Evolutionary conservation across 2,888 invertebrate species (phyloP), one percentile per base, ranked within the genome.

Genomic region (Odontothrips loti): DNA sequence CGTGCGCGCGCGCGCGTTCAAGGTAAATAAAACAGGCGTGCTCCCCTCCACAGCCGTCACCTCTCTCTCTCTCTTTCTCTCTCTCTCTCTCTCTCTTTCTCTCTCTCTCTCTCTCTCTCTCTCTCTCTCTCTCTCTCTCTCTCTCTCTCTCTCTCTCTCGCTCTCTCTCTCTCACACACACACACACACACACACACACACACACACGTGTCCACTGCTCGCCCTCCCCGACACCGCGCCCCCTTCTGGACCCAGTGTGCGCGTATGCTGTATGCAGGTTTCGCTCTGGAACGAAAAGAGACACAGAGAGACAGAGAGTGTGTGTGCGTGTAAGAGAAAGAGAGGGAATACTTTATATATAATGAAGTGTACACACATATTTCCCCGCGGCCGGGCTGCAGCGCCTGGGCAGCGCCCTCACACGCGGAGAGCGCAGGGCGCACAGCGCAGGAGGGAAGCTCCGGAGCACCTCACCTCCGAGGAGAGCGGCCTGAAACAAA

Each of bases 311-410:
- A 43, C 3, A 43, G 34, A 43, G 34, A 43, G n/a, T n/a, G n/a
- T n/a, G n/a, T n/a, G n/a, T n/a, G n/a, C n/a, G n/a, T n/a, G n/a
- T n/a, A n/a, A n/a, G n/a, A n/a, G n/a, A n/a, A n/a, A n/a, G 34
- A 2, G 34, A 43, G 34, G 6, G 68, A 68, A 23, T 68, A 68
- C 68, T 68, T 68, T 68, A 68, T 68, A 68, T 68, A 68, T 23
- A 68, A 68, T 68, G 23, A 68, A 68, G 68, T 68, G 68, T 23
- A 68, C 68, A 68, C 51, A 51, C 68, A 68, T 68, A 68, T 68
- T 68, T 68, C 68, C 68, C 68, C 15, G 15, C 2, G 51, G 51
- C 51, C 51, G 20, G 12, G 48, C 48, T n/a, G 48, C 48, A 9
- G 12, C 9, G 48, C 10, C 48, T 48, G 48, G 48, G 34, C 34